Evolutionary conservation across 2,113 vertebrate genomes (phyloP).

Genomic region (Cryptoleucopteryx plumbea): DNA sequence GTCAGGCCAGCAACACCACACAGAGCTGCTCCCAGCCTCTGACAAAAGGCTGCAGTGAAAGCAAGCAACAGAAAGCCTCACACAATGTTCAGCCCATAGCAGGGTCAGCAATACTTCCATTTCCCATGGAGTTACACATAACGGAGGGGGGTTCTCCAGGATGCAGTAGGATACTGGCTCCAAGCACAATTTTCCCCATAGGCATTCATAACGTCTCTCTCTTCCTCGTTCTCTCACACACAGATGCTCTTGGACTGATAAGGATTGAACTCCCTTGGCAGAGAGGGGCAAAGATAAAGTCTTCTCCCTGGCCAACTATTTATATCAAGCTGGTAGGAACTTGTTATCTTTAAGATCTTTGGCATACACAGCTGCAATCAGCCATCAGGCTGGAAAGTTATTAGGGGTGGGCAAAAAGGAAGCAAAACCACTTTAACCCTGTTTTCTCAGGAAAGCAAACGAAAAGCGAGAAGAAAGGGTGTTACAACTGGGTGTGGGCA

Average conservation of each 20-base stretch:
- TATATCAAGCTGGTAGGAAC: neutral
- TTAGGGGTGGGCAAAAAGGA: neutral
- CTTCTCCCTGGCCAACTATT: neutral
- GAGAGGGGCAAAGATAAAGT: neutral
- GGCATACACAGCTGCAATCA: neutral
- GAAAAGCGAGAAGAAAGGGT: neutral
- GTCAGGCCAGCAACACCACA: neutral
- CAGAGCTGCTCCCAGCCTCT: neutral
- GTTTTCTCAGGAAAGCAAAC: neutral
- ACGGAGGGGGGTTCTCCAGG: neutral
- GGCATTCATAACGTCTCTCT: neutral
- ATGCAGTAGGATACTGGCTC: neutral
- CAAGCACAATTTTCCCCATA: neutral
- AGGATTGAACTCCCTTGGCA: neutral
- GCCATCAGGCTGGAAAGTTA: neutral
- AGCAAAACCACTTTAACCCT: neutral
- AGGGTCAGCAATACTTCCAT: neutral
- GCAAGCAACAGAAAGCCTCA: neutral
- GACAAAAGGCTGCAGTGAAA: neutral
- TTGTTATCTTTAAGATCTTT: neutral
- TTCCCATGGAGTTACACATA: neutral
- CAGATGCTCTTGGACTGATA: conserved; percentile 31
- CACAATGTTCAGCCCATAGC: neutral
- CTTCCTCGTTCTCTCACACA: neutral
- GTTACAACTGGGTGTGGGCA: neutral